Conservation (phyloP, 35 echinoderm and acorn worm species). For the Apostichopus californicus region DNA sequence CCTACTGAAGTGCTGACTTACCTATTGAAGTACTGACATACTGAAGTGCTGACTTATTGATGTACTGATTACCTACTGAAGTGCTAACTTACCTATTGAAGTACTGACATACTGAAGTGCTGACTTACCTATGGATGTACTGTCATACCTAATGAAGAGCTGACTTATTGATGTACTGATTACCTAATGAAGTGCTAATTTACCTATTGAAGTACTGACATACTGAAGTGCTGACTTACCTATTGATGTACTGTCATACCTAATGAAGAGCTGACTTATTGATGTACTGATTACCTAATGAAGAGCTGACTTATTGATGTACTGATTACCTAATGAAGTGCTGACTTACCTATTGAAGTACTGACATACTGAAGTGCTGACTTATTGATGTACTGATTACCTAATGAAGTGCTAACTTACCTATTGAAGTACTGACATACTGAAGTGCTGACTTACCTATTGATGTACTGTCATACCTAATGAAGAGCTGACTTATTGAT, state of each 20-base stretch:
- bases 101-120: background rate
- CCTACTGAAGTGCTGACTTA: background rate
- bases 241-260: too few species aligned
- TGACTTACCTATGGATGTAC: slow-evolving; percentile 78
- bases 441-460: background rate
- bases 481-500: too few species aligned
- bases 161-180: too few species aligned
- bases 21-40: slow-evolving; percentile 91
- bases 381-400: too few species aligned
- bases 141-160: too few species aligned
- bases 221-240: background rate
- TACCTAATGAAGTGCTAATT: background rate
- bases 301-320: slow-evolving; percentile 66
- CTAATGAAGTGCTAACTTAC: slow-evolving; percentile 23
- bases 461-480: too few species aligned
- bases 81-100: too few species aligned
- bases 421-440: slow-evolving; percentile 91
- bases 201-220: slow-evolving; percentile 93
- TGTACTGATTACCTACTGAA: too few species aligned
- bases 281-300: background rate
- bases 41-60: background rate
- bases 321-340: too few species aligned
- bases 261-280: too few species aligned
- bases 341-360: too few species aligned
- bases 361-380: too few species aligned